Evolutionary conservation across 1,140 invertebrate genomes (phyloP).

Genomic region (Campoletis sonorensis): DNA sequence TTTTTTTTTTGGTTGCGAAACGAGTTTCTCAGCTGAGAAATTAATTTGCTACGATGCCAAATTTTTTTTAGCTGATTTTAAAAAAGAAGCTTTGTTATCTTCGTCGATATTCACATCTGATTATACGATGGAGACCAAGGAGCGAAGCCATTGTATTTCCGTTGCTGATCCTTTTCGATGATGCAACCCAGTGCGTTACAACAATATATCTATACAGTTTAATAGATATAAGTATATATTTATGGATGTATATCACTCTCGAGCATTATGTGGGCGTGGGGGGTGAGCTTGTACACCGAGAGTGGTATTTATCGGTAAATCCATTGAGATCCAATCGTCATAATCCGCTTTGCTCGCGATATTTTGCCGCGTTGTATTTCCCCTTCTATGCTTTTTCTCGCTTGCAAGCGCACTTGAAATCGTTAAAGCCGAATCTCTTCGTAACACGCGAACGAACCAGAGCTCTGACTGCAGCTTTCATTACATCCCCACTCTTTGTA

Average conservation of each 20-base stretch:
- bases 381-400: not conserved
- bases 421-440: constrained; percentile 53
- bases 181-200: not conserved
- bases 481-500: not conserved
- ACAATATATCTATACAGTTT: constrained; percentile 37
- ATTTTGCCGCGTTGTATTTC: constrained; percentile 50
- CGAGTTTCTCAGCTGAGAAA: too few species aligned
- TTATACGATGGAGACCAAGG: not conserved
- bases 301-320: constrained; percentile 57
- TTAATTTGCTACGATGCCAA: too few species aligned
- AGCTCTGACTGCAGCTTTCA: constrained; percentile 19
- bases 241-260: constrained; percentile 25
- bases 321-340: constrained; percentile 56
- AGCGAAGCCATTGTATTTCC: constrained; percentile 8
- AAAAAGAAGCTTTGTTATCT: constrained; percentile 34
- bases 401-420: constrained; percentile 42
- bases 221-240: not conserved
- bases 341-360: constrained; percentile 60
- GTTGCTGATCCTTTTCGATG: constrained; percentile 10
- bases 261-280: constrained; percentile 6
- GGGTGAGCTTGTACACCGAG: constrained; percentile 38
- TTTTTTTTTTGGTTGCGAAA: too few species aligned
- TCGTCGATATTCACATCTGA: constrained; percentile 25
- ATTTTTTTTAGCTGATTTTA: too few species aligned
- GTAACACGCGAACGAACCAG: constrained; percentile 49